Conservation (phyloP, 1,140 invertebrate species). For the Achroia grisella region DNA sequence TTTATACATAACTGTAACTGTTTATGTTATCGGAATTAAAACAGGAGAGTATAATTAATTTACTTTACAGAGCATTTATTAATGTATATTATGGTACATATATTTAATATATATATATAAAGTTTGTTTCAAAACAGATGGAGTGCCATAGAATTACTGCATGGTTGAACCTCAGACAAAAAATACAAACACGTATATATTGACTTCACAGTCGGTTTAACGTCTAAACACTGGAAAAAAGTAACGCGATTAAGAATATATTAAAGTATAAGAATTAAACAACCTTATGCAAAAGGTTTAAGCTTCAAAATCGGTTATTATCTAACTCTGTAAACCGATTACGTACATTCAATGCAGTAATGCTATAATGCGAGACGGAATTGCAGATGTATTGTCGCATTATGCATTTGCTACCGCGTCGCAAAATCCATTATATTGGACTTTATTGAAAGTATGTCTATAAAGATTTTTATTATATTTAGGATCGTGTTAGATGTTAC, state of each 20-base stretch:
- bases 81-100: too few species aligned
- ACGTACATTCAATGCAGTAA: slow-evolving; percentile 1
- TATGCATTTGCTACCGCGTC: too few species aligned
- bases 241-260: background rate
- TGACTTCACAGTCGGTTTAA: slow-evolving; percentile 6
- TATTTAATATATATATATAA: too few species aligned
- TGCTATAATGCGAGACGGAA: background rate
- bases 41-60: too few species aligned
- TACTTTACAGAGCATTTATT: too few species aligned
- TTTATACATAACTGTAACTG: too few species aligned
- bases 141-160: background rate
- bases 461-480: too few species aligned
- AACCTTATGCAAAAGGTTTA: background rate
- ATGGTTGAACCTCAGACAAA: background rate
- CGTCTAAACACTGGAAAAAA: background rate
- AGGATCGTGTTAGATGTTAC: too few species aligned
- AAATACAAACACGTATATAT: slow-evolving; percentile 1
- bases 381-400: background rate
- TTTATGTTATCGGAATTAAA: too few species aligned
- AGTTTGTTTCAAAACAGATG: background rate
- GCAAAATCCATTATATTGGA: too few species aligned
- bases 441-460: too few species aligned
- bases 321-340: background rate
- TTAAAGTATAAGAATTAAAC: background rate
- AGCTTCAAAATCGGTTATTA: background rate